Evolutionary conservation across 2,888 invertebrate species (phyloP).

Genomic region (Rhodophaea formosa): DNA sequence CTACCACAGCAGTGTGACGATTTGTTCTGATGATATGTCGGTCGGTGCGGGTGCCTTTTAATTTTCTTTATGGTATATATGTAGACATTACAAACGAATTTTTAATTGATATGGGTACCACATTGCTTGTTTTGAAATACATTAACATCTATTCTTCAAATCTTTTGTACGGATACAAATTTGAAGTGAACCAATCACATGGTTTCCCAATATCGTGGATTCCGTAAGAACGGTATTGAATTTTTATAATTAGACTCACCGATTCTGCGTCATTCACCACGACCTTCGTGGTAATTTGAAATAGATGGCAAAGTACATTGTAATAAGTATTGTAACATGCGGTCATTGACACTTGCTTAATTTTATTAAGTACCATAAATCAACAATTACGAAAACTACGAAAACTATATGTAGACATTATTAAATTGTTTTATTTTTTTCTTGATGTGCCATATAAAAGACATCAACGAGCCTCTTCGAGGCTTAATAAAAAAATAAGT

Average conservation of each 20-base stretch:
- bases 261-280: constrained; percentile 2
- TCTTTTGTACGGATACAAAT: not conserved
- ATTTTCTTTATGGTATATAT: too few relatives aligned
- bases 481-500: too few relatives aligned
- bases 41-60: too few relatives aligned
- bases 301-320: not conserved
- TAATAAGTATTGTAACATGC: not conserved
- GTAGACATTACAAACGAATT: too few relatives aligned
- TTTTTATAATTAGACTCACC: constrained; percentile 4
- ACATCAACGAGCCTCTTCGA: constrained; percentile 20
- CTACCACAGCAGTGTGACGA: too few relatives aligned
- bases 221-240: constrained; percentile 13
- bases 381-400: not conserved
- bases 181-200: not conserved
- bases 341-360: not conserved
- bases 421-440: not conserved
- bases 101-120: too few relatives aligned
- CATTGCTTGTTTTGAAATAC: too few relatives aligned
- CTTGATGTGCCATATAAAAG: constrained; percentile 18
- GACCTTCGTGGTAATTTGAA: constrained; percentile 5
- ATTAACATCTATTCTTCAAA: not conserved
- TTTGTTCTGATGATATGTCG: too few relatives aligned
- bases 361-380: not conserved
- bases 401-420: too few relatives aligned
- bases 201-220: constrained; percentile 1